Base-by-base conservation (phyloP, 1,140 invertebrate species). In the Cherax quadricarinatus region DNA sequence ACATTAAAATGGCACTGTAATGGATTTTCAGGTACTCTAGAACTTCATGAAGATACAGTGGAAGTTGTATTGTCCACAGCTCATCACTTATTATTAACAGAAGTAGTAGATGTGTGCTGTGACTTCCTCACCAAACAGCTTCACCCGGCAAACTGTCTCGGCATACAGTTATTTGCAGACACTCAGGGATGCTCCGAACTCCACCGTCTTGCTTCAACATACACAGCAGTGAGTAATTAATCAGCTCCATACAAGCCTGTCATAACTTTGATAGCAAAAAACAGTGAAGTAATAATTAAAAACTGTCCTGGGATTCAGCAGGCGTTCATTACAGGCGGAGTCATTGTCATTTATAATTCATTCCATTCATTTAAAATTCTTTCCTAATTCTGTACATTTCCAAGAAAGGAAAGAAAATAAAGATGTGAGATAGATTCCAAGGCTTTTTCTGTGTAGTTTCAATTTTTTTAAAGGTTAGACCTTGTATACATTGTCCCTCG, bases 71-170 rank as follows among this genome's bases (percentile, higher is more conserved):
- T 99, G 91, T 97, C 97, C 48, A 98, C 98, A 30, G 97, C 98
- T 30, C 98, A 97, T 95, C 95, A 99, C 80, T 96, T 99, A 49
- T 98, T 98, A 95, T 95, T 99, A n/a, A 96, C 96, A 91, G 96
- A 98, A 94, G 98, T 99, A 48, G 97, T 98, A 21, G 97, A 97
- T 94, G 98, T 98, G 30, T 99, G 98, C 95, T 98, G 98, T 94
- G 96, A 97, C 94, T 99, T 98, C 95, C 96, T 99, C 51, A 97
- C 97, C 94, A 97, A 98, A 94, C 98, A 99, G 95, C 96, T 99
- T 70, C 98, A 99, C 95, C 98, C 98, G 1, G 98, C 98, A 94
- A 99, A 99, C 95, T 99, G 98, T 95, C 96, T 99, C 84, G 98
- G 98, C 3, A 99, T 99, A 94, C 96, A 97, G 79, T 96, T 98